Evolutionary conservation across 2,113 vertebrate species (phyloP).

Genomic region (Anoplopoma fimbria): DNA sequence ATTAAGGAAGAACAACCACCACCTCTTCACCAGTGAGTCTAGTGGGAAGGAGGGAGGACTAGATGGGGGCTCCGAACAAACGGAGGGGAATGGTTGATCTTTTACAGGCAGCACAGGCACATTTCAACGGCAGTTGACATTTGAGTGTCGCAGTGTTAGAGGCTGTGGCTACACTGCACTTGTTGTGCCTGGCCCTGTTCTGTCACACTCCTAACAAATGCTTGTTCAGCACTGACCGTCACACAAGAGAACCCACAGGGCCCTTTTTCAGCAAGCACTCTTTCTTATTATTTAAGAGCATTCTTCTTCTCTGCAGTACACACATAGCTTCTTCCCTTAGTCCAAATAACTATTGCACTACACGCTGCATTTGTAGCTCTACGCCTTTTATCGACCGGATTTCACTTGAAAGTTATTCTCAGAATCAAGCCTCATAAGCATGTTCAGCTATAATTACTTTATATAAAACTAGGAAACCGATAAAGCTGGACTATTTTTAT

Average conservation of each 20-base stretch:
- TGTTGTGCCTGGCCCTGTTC: too few relatives aligned
- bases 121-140: conserved; percentile 38
- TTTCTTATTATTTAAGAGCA: background rate
- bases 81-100: background rate
- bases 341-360: background rate
- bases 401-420: background rate
- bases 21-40: conserved; percentile 96
- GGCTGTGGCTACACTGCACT: too few relatives aligned
- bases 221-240: conserved; percentile 44
- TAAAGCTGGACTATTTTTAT: background rate
- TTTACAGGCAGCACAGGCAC: conserved; percentile 15
- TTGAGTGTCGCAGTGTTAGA: conserved; percentile 22
- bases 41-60: background rate
- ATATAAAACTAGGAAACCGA: background rate
- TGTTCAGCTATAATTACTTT: background rate
- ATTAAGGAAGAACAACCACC: conserved; percentile 97
- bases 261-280: conserved; percentile 10
- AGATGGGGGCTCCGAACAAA: background rate
- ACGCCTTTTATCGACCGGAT: background rate
- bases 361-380: background rate
- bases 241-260: conserved; percentile 9
- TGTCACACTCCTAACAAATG: conserved; percentile 39
- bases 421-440: background rate
- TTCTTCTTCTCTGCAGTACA: background rate
- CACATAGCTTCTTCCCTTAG: background rate